Conservation (phyloP, 2,113 vertebrate genomes). For the Phycodurus eques region DNA sequence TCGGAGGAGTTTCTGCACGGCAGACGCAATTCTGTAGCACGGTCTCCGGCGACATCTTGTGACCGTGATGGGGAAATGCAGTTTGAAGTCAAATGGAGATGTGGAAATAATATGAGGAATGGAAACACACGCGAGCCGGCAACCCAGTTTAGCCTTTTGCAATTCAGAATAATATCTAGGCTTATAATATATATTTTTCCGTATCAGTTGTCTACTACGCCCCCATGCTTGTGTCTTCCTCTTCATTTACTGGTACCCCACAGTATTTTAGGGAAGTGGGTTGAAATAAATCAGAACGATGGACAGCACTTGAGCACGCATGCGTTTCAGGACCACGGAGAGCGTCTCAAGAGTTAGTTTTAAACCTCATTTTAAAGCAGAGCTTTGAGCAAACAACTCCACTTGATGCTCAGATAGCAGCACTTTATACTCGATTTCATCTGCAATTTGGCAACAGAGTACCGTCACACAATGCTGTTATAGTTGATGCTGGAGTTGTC, state of each 20-base stretch:
- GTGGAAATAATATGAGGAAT: neutral
- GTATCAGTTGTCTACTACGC: no score
- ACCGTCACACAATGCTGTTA: neutral
- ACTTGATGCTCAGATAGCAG: neutral
- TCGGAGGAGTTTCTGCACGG: constrained; percentile 32
- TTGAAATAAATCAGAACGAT: neutral
- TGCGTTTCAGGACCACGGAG: constrained; percentile 4
- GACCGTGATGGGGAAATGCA: constrained; percentile 14
- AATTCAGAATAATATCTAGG: neutral
- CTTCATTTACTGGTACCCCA: neutral
- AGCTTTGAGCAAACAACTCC: neutral
- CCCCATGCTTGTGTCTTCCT: neutral
- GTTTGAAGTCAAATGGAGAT: no score
- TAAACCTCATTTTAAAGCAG: neutral
- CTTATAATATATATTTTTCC: no score
- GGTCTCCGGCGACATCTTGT: constrained; percentile 69
- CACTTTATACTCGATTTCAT: neutral
- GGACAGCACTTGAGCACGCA: neutral
- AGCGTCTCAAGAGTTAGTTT: neutral
- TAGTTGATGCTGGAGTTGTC: neutral
- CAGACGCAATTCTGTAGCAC: neutral
- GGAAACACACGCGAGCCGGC: neutral
- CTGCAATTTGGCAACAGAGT: neutral
- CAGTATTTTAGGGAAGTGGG: neutral
- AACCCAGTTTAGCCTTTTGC: no score